Evolutionary conservation across 1,140 invertebrate genomes (phyloP).

Genomic region (Drosophila kurseongensis): DNA sequence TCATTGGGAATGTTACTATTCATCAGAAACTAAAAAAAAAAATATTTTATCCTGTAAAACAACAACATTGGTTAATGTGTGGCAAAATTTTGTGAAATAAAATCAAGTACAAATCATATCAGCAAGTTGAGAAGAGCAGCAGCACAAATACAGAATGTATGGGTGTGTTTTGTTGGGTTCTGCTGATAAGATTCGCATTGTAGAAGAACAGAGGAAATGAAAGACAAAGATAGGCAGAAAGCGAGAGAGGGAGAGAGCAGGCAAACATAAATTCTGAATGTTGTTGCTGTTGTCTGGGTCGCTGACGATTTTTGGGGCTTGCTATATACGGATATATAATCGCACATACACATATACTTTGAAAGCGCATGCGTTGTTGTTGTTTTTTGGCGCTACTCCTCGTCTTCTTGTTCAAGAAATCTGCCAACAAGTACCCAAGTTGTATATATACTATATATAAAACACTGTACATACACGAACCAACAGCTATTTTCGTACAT

Average conservation of each 20-base stretch:
- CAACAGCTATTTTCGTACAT: conserved; percentile 49
- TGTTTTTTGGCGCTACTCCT: conserved; percentile 40
- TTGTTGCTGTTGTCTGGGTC: conserved; percentile 70
- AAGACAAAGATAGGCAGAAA: conserved; percentile 17
- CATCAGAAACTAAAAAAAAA: too few species aligned
- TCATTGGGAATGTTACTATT: too few species aligned
- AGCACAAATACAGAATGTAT: not conserved
- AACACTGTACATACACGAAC: conserved; percentile 19
- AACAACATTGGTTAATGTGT: not conserved
- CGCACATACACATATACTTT: conserved; percentile 17
- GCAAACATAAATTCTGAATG: conserved; percentile 58
- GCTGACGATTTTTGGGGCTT: conserved; percentile 48
- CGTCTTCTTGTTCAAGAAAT: conserved; percentile 49
- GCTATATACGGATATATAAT: conserved; percentile 16
- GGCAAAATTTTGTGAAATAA: conserved; percentile 1
- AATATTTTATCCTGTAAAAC: not conserved
- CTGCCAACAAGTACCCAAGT: conserved; percentile 67
- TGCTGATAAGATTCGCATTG: conserved; percentile 54
- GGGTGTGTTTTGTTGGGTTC: conserved; percentile 7
- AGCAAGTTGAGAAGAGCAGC: conserved; percentile 17
- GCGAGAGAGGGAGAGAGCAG: conserved; percentile 20
- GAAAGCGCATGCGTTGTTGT: conserved; percentile 67
- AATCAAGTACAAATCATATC: conserved; percentile 52
- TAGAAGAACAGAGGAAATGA: conserved; percentile 17
- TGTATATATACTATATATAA: conserved; percentile 20